Percentiles rank a stretch among this genome's conserved stretches.
Conservation (phyloP, 2,113 vertebrate species). For the Tamias sibiricus region DNA sequence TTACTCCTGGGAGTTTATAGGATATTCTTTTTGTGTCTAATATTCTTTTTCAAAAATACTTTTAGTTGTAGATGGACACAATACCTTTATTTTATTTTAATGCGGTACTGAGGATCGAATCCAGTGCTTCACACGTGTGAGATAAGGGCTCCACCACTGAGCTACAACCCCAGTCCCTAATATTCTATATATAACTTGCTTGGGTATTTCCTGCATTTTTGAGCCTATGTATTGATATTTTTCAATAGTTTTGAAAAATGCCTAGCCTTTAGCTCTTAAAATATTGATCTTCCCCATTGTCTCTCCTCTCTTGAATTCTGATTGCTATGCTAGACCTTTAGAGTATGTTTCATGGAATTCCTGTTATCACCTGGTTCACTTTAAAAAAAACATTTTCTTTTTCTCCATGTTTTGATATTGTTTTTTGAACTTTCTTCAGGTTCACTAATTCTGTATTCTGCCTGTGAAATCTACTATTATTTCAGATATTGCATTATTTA, state of each 20-base stretch:
- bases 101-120: too few species aligned
- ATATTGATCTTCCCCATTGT: background rate
- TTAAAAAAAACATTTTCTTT: background rate
- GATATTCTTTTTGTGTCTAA: background rate
- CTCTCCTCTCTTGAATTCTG: background rate
- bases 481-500: background rate
- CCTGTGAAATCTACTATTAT: background rate
- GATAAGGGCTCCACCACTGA: too few species aligned
- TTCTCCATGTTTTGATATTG: background rate
- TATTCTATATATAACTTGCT: background rate
- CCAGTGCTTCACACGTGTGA: too few species aligned
- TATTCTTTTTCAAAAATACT: too few species aligned
- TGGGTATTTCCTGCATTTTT: background rate
- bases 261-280: constrained; percentile 26
- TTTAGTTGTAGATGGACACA: too few species aligned
- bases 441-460: background rate
- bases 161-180: too few species aligned
- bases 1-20: background rate
- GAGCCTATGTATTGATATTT: constrained; percentile 30
- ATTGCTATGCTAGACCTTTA: background rate
- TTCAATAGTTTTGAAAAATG: constrained; percentile 31
- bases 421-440: constrained; percentile 32
- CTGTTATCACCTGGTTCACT: background rate
- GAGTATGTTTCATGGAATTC: background rate
- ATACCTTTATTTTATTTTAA: too few species aligned